Conservation (phyloP, 2,113 vertebrate genomes). For the Morone chrysops region DNA sequence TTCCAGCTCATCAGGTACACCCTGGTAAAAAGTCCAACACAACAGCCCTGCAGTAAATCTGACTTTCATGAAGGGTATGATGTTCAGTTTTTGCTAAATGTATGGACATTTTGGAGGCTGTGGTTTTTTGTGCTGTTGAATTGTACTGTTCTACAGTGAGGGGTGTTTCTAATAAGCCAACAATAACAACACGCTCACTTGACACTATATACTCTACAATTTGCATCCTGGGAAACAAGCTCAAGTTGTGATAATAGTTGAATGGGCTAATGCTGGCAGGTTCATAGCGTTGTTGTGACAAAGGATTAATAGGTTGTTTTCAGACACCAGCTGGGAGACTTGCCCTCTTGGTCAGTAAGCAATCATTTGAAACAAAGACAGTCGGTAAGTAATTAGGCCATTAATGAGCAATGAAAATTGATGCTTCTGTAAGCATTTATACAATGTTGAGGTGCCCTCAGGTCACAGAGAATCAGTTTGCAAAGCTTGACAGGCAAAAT, state of each 20-base stretch:
- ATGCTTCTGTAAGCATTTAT: slow-evolving; percentile 63
- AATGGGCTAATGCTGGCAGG: slow-evolving; percentile 37
- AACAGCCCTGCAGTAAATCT: neutral
- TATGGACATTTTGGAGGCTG: neutral
- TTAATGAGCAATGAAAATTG: slow-evolving; percentile 82
- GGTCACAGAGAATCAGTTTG: slow-evolving; percentile 46
- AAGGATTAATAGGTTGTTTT: slow-evolving; percentile 81
- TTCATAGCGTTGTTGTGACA: slow-evolving; percentile 48
- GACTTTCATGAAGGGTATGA: neutral
- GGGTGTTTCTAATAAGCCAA: neutral
- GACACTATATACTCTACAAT: neutral
- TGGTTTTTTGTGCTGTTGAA: neutral
- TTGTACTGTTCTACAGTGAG: neutral
- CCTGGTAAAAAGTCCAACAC: neutral
- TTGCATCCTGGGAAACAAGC: slow-evolving; percentile 18
- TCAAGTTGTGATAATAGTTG: slow-evolving; percentile 31
- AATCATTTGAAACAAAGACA: slow-evolving; percentile 78
- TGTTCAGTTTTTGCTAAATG: neutral
- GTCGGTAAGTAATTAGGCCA: slow-evolving; percentile 81
- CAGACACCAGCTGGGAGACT: slow-evolving; percentile 77
- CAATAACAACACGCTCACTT: neutral
- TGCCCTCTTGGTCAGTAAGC: slow-evolving; percentile 79
- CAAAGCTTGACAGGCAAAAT: slow-evolving; percentile 8
- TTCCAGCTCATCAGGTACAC: neutral
- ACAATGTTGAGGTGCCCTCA: slow-evolving; percentile 30